phyloP scores from a whole-genome alignment of 2,113 vertebrate genomes.

The Nannobrachium achirus region DNA sequence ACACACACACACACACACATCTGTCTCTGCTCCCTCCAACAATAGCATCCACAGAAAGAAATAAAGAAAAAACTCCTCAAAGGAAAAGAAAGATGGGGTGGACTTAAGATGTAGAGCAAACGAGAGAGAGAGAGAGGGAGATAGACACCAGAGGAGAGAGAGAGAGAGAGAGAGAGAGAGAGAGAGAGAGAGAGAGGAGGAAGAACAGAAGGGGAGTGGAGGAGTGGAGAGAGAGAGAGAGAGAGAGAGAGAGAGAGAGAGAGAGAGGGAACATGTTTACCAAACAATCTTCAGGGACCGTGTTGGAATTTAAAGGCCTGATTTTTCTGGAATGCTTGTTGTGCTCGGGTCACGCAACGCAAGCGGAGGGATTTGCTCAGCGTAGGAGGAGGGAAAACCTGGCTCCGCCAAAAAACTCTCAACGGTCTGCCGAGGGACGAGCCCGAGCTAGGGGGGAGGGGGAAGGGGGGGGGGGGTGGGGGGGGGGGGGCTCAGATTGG shows the following conservation, averaged over 20 bases:
- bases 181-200: constrained; percentile 16
- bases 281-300: constrained; percentile 65
- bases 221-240: background rate
- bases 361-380: constrained; percentile 55
- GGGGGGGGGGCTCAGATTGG: background rate
- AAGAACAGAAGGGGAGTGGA: constrained; percentile 1
- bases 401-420: constrained; percentile 45
- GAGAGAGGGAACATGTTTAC: constrained; percentile 53
- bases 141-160: constrained; percentile 10
- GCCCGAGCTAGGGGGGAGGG: constrained; percentile 30
- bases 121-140: constrained; percentile 13
- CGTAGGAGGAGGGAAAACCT: constrained; percentile 54
- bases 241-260: constrained; percentile 6
- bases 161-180: constrained; percentile 32
- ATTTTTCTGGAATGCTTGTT: constrained; percentile 64
- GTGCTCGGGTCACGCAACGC: constrained; percentile 67
- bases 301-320: constrained; percentile 64
- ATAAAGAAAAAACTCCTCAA: constrained; percentile 26
- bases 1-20: constrained; percentile 33
- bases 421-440: constrained; percentile 19
- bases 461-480: background rate
- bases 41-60: constrained; percentile 26
- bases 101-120: no score
- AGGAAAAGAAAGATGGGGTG: no score
- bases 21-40: constrained; percentile 35